Base-by-base conservation (phyloP, 2,797 vertebrate genomes). In the Halcyon leucocephala region DNA sequence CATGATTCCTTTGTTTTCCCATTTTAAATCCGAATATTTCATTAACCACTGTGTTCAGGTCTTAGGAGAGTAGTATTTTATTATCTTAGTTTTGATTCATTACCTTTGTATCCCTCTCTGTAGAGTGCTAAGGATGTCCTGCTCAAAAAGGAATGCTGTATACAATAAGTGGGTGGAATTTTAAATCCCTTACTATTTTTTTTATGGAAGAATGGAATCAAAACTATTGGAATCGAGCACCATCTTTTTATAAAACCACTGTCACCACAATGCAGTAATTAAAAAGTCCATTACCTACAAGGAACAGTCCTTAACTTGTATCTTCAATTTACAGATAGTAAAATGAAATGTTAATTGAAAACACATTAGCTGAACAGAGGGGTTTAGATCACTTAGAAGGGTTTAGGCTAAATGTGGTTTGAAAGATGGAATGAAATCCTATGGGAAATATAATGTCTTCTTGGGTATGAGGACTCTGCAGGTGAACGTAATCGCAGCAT, bases 311-410 rank as follows among this genome's bases (percentile, higher is more conserved):
- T 89, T 72, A 76, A 79, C n/a, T 78, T 19, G 22, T 55, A 64
- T 85, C 83, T 83, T 26, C 83, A 78, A 86, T 58, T 82, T 91
- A 73, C 49, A 74, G 79, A 51, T 42, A 61, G 72, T 61, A 93
- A 94, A 96, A 91, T 73, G 31, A 82, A 82, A 67, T n/a, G 51
- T 60, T 86, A 92, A 73, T 70, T 95, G 70, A 90, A 84, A 93
- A 78, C 1, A 9, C 33, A 67, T 84, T 85, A 83, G 52, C 58
- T 72, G 77, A 91, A 74, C 49, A 95, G 81, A 90, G 93, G 54
- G 33, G 28, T 65, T 93, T 85, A 41, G 28, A 94, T 88, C 0
- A 4, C 77, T 88, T 57, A 61, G 60, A 74, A 77, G 33, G 33
- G 67, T 89, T 85, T 80, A 90, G 31, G 60, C 37, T 93, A 92